A percentile compares a stretch with the other conserved stretches of the same genome.
phyloP scores from a whole-genome alignment of 2,797 vertebrate species.

The Lithobates sylvaticus region DNA sequence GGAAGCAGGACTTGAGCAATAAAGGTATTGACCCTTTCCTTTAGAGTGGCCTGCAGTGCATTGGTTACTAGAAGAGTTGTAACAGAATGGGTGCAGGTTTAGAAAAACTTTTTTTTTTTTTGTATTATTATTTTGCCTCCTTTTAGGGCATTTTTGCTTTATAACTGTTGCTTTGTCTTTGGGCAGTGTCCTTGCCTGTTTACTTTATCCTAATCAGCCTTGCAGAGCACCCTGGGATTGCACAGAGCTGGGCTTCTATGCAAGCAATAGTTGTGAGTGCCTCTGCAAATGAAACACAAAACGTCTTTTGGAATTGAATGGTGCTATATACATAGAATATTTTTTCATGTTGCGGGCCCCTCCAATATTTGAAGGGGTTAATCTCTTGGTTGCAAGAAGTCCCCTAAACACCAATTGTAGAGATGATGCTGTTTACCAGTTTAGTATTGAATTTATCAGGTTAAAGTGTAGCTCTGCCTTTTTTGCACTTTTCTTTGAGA shows the following conservation, averaged over 20 bases:
- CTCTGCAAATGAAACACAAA: conserved; percentile 25
- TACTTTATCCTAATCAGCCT: neutral
- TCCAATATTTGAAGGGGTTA: conserved; percentile 37
- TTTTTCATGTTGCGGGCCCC: conserved; percentile 42
- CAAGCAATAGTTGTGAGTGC: conserved; percentile 27
- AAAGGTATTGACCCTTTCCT: conserved; percentile 55
- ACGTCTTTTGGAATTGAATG: conserved; percentile 31
- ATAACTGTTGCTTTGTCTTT: conserved; percentile 1
- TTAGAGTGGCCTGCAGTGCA: conserved; percentile 47
- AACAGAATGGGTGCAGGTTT: neutral
- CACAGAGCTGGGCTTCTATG: conserved; percentile 24
- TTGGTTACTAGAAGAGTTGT: neutral
- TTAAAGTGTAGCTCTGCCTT: neutral
- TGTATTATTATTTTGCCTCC: neutral
- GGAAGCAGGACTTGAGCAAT: conserved; percentile 55
- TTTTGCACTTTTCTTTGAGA: neutral
- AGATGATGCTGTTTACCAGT: conserved; percentile 1
- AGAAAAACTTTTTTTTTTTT: neutral
- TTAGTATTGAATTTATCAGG: neutral
- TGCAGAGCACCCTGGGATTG: conserved; percentile 13
- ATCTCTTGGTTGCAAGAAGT: conserved; percentile 40
- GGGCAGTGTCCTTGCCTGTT: conserved; percentile 8
- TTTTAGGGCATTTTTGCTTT: neutral
- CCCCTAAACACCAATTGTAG: neutral
- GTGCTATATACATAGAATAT: conserved; percentile 57